Evolutionary conservation across 2,797 vertebrate species (phyloP), one percentile per base, ranked within the genome.

Genomic region (Leptatherina wallacei): DNA sequence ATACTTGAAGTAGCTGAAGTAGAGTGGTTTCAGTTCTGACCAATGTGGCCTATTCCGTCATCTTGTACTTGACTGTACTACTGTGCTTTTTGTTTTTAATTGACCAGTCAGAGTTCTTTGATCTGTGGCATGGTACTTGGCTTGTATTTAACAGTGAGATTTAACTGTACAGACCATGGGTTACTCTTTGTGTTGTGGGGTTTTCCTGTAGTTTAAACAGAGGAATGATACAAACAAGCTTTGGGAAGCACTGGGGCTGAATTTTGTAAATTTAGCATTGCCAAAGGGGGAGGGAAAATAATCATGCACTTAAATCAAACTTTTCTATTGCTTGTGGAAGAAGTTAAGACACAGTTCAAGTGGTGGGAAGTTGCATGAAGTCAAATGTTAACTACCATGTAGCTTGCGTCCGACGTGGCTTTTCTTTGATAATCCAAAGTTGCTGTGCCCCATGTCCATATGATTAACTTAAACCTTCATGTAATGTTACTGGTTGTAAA

Each of bases 401-500:
- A 71, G 84, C 76, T 57, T 88, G 77, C 71, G 52, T 85, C 69
- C 77, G 62, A 22, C 77, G 78, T 85, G 58, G 76, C 75, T 81
- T 88, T 55, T 57, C 73, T 85, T 78, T 58, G 59, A 59, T 79
- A 78, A 80, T 84, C 75, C 71, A 82, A 83, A 87, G 69, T 84
- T 49, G 80, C 82, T 66, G 81, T 87, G 73, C 63, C 69, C 73
- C 68, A 68, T 84, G 82, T 85, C 56, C 80, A 64, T 77, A 78
- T 47, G 71, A 65, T 75, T 72, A 73, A 81, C 70, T 75, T 70
- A 58, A 78, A 77, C 77, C 81, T 87, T 69, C 57, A 66, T 87
- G 82, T 83, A 77, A 85, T 84, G 86, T 91, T 81, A 87, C 78
- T 73, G 85, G 89, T 77, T 92, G 85, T 90, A 90, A 89, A 91